A percentile compares a stretch with the other conserved stretches of the same genome.
Conservation (phyloP, 2,888 invertebrate species). For the Tipula helvola region DNA sequence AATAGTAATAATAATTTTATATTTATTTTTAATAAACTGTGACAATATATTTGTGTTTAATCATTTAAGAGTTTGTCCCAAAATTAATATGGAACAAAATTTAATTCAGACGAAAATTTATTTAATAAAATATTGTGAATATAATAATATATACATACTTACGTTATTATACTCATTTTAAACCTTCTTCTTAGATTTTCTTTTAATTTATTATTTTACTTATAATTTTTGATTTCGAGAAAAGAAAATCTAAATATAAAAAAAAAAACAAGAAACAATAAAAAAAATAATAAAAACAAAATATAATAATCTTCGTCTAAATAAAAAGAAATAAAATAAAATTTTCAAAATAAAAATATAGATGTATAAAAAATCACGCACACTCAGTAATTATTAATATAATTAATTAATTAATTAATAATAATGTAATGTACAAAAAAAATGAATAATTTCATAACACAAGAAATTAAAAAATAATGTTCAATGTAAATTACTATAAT, state of each 20-base stretch:
- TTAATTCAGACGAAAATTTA: not conserved
- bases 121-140: not conserved
- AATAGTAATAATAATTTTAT: not conserved
- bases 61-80: not conserved
- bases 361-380: not conserved
- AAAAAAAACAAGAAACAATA: not conserved
- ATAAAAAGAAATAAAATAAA: not conserved
- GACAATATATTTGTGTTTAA: not conserved
- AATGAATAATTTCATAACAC: not conserved
- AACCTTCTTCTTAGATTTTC: not conserved
- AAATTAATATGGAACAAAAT: not conserved
- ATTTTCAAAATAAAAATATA: not conserved
- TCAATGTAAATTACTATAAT: not conserved
- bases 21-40: not conserved
- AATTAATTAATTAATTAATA: not conserved
- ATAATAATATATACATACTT: slow-evolving; percentile 4
- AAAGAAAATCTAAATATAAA: not conserved
- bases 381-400: not conserved
- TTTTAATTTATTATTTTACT: not conserved
- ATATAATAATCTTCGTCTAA: not conserved
- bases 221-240: not conserved
- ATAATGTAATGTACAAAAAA: not conserved
- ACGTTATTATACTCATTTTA: slow-evolving; percentile 4
- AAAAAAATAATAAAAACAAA: not conserved
- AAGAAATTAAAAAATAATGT: not conserved